Evolutionary conservation across 2,113 vertebrate species (phyloP).

Genomic region (Varanus salvator): DNA sequence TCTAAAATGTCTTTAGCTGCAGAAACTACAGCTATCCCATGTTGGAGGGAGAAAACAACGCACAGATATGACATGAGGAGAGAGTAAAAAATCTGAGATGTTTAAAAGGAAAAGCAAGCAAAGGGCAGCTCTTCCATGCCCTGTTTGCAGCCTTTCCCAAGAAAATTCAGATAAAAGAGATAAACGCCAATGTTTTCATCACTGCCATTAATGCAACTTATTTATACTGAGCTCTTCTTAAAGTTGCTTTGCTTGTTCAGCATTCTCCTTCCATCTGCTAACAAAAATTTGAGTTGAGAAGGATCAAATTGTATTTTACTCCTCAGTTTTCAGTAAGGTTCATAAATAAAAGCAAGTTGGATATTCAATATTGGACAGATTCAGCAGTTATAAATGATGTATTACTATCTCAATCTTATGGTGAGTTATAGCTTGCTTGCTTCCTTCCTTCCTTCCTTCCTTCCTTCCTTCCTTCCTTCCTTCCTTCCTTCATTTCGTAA

Average conservation of each 20-base stretch:
- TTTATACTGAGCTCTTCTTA: neutral
- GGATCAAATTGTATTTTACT: constrained; percentile 64
- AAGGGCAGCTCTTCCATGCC: constrained; percentile 16
- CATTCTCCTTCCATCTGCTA: constrained; percentile 9
- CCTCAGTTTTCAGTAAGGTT: constrained; percentile 13
- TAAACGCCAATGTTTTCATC: neutral
- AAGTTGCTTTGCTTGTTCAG: constrained; percentile 6
- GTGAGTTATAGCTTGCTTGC: neutral
- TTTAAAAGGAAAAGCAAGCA: constrained; percentile 33
- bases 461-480: neutral
- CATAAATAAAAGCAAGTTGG: neutral
- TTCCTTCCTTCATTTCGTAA: neutral
- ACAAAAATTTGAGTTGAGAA: constrained; percentile 49
- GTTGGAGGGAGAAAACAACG: constrained; percentile 15
- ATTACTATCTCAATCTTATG: neutral
- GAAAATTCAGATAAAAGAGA: neutral
- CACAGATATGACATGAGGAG: neutral
- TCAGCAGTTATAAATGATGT: neutral
- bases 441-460: neutral
- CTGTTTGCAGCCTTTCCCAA: neutral
- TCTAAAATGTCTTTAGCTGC: constrained; percentile 49
- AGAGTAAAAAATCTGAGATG: constrained; percentile 37
- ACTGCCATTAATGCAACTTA: neutral
- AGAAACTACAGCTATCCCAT: constrained; percentile 30
- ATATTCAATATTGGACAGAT: constrained; percentile 23